Evolutionary conservation across 2,888 invertebrate genomes (phyloP).

Genomic region (Coremacera marginata): DNA sequence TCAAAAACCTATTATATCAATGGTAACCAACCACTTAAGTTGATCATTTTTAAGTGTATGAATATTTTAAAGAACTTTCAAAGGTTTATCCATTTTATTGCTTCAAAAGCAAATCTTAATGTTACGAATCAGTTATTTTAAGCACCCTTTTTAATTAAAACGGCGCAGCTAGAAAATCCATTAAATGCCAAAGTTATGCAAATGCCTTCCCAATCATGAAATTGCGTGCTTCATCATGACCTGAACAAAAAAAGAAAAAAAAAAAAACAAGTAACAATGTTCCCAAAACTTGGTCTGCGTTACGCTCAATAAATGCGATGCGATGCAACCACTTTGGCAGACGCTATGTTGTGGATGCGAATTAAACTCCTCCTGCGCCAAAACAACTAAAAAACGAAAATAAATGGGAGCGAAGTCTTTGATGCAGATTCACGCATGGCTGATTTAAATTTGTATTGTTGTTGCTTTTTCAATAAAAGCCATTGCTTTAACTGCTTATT

Average conservation of each 20-base stretch:
- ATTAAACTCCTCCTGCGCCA: too few relatives aligned
- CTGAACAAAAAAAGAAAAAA: not conserved
- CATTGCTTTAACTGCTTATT: conserved; percentile 60
- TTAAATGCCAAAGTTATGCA: conserved; percentile 30
- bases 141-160: conserved; percentile 17
- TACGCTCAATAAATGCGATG: conserved; percentile 9
- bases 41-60: too few relatives aligned
- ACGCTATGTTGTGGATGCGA: too few relatives aligned
- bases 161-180: conserved; percentile 6
- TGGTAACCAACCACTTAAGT: not conserved
- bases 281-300: conserved; percentile 15
- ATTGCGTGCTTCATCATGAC: conserved; percentile 13
- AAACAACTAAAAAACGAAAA: too few relatives aligned
- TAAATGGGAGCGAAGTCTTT: not conserved
- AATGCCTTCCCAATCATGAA: conserved; percentile 25
- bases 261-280: not conserved
- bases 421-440: conserved; percentile 24
- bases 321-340: not conserved
- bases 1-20: not conserved
- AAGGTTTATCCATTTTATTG: too few relatives aligned
- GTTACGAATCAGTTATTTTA: not conserved
- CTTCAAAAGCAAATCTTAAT: not conserved
- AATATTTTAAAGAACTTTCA: too few relatives aligned
- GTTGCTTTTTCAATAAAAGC: too few relatives aligned
- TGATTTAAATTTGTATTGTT: conserved; percentile 1